Percentiles rank a stretch among this genome's conserved stretches.
Conservation (phyloP, 2,888 invertebrate genomes). For the Heliconius aoede region DNA sequence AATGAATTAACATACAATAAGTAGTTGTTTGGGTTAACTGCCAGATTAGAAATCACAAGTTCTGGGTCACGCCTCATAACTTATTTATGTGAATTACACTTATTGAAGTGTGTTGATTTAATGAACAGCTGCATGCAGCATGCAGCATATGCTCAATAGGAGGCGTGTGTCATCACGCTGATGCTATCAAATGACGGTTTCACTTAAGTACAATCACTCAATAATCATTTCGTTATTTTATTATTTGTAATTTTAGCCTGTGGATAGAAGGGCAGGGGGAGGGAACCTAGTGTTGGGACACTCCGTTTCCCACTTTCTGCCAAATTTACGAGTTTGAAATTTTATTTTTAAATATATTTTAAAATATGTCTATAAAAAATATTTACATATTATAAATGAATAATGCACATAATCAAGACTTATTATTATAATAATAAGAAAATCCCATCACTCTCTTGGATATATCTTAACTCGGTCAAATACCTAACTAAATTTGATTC, state of each 20-base stretch:
- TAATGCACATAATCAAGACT: not conserved
- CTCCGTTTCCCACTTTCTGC: no score
- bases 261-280: no score
- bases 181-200: not conserved
- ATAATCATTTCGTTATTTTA: not conserved
- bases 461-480: slow-evolving; percentile 22
- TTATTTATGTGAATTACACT: slow-evolving; percentile 37
- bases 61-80: slow-evolving; percentile 39
- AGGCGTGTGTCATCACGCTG: not conserved
- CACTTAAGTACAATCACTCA: not conserved
- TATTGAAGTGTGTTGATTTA: slow-evolving; percentile 18
- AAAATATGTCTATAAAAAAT: not conserved
- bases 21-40: slow-evolving; percentile 37
- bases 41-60: slow-evolving; percentile 45
- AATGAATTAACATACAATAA: slow-evolving; percentile 43
- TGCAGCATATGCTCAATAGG: slow-evolving; percentile 7
- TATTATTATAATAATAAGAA: not conserved
- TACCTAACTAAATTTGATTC: slow-evolving; percentile 14
- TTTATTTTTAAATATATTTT: not conserved
- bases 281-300: no score
- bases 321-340: no score
- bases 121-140: slow-evolving; percentile 1
- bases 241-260: no score
- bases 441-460: slow-evolving; percentile 9
- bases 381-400: not conserved